A percentile compares a stretch with the other conserved stretches of the same genome.
Evolutionary conservation across 2,113 vertebrate genomes (phyloP).

Genomic region (Microtus pennsylvanicus): DNA sequence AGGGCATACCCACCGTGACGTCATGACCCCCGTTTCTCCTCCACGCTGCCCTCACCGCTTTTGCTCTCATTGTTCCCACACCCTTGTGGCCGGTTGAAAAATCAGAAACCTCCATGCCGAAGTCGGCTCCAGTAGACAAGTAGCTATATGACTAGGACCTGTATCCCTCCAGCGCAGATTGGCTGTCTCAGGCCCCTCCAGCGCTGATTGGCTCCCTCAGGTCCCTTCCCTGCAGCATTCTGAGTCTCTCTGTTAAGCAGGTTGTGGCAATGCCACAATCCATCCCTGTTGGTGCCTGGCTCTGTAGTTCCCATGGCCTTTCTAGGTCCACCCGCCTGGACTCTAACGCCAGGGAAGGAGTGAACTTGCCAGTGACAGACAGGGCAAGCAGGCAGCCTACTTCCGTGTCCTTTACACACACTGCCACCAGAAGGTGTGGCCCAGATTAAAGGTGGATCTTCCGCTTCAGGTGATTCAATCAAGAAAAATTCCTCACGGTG

Average conservation of each 20-base stretch:
- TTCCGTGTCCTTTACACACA: neutral
- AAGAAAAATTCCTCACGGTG: neutral
- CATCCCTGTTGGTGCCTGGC: neutral
- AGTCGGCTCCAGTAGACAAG: neutral
- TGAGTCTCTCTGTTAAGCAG: neutral
- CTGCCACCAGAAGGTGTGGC: neutral
- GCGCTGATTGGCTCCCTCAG: neutral
- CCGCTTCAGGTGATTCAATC: neutral
- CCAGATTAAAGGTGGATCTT: neutral
- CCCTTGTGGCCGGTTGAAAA: neutral
- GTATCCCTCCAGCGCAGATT: neutral
- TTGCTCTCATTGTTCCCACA: neutral
- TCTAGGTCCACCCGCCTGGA: neutral
- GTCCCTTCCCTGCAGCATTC: neutral
- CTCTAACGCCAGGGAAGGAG: neutral
- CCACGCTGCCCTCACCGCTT: fast-evolving
- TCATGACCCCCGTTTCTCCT: neutral
- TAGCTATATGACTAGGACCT: fast-evolving
- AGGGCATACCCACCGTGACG: neutral
- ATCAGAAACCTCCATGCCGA: neutral
- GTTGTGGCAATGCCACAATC: neutral
- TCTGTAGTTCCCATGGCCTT: no score
- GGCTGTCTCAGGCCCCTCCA: no score
- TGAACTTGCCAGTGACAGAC: neutral
- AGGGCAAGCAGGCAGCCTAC: neutral